phyloP scores from a whole-genome alignment of 2,113 vertebrate genomes.

The Semnopithecus entellus region DNA sequence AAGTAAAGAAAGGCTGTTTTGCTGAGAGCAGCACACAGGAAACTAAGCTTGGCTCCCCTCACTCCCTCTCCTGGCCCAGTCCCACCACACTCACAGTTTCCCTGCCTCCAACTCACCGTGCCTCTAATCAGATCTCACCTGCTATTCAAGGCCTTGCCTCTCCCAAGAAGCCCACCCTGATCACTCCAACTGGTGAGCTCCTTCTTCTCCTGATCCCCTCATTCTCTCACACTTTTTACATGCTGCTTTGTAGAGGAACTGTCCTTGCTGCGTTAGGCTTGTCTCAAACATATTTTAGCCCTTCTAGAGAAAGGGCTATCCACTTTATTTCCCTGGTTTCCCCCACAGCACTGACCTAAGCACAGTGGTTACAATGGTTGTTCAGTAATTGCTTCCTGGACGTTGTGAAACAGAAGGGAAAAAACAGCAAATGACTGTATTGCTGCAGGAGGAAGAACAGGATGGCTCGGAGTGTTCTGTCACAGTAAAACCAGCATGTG shows the following conservation, averaged over 20 bases:
- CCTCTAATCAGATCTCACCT: neutral
- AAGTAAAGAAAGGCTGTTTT: neutral
- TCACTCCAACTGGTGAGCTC: neutral
- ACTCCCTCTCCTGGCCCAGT: neutral
- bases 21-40: neutral
- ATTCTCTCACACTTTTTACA: neutral
- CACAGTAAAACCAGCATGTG: neutral
- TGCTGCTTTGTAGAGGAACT: neutral
- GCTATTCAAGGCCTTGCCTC: neutral
- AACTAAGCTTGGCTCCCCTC: neutral
- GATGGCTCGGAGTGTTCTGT: neutral
- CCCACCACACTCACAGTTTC: neutral
- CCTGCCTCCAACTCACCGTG: neutral
- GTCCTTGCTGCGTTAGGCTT: neutral
- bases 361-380: neutral
- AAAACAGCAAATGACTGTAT: neutral
- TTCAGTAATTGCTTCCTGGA: slow-evolving; percentile 1
- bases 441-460: neutral
- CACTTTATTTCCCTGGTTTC: neutral
- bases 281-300: neutral
- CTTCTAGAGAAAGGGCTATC: neutral
- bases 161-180: neutral
- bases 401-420: neutral
- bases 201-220: neutral
- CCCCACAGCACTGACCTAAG: slow-evolving; percentile 6